Percentiles rank a stretch among this genome's conserved stretches.
These are phyloP conservation scores for Leucophenga montana DNA, from an alignment of 2,888 invertebrate species.

Conservation along the genomic window DNA sequence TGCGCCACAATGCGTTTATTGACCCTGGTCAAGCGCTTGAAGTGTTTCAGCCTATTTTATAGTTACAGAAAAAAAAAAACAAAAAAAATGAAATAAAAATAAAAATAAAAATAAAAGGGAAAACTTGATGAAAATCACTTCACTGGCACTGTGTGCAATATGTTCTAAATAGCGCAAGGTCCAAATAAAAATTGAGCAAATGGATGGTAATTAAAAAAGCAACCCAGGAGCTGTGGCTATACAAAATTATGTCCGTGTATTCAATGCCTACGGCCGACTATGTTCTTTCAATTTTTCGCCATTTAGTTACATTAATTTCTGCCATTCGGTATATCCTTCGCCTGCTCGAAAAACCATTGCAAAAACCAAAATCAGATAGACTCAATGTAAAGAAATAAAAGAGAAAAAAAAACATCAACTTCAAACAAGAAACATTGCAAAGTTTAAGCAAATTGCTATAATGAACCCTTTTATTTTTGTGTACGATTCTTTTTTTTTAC, in stretches of 20 bases:
- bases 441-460: slow-evolving; percentile 66
- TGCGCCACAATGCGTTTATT: slow-evolving; percentile 13
- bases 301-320: not conserved
- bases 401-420: not conserved
- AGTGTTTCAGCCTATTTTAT: not conserved
- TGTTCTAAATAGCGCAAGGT: slow-evolving; percentile 46
- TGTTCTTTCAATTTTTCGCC: not conserved
- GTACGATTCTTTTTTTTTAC: slow-evolving; percentile 18
- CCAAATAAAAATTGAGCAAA: slow-evolving; percentile 25
- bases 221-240: not conserved
- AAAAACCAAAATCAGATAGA: not conserved
- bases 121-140: not conserved
- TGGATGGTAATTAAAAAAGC: slow-evolving; percentile 9
- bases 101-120: not conserved
- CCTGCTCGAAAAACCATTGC: not conserved
- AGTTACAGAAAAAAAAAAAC: no score
- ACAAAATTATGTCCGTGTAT: not conserved
- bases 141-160: slow-evolving; percentile 49
- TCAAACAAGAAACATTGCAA: slow-evolving; percentile 33
- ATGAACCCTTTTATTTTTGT: slow-evolving; percentile 60
- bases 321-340: no score
- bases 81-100: no score
- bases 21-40: not conserved
- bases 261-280: not conserved
- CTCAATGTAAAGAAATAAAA: not conserved